phyloP scores from a whole-genome alignment of 1,140 invertebrate species.

The Brachionus paranguensis region DNA sequence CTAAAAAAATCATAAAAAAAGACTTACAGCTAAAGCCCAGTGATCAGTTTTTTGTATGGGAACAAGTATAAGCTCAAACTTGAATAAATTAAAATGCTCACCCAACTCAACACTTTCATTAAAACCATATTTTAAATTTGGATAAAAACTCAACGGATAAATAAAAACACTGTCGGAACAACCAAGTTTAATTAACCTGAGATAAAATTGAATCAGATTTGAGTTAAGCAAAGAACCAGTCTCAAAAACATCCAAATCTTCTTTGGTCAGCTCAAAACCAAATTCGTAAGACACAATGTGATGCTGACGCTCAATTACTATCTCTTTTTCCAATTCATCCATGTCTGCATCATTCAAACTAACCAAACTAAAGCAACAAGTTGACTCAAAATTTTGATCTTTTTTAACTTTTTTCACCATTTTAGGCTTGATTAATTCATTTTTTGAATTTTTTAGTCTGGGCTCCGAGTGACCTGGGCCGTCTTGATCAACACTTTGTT shows the following conservation, averaged over 20 bases:
- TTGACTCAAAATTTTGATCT: background rate
- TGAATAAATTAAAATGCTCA: background rate
- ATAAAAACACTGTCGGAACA: background rate
- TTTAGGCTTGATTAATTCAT: constrained; percentile 15
- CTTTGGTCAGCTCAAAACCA: constrained; percentile 13
- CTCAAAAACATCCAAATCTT: constrained; percentile 10
- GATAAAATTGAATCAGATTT: constrained; percentile 20
- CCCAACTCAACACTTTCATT: background rate
- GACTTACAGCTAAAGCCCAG: constrained; percentile 8
- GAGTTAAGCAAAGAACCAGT: background rate
- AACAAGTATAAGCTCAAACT: background rate
- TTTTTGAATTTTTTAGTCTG: background rate
- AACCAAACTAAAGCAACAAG: constrained; percentile 20
- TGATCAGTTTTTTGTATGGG: constrained; percentile 29
- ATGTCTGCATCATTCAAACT: background rate
- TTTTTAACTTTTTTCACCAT: background rate
- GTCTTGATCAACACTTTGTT: background rate
- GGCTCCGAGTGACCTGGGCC: background rate
- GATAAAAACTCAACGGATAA: constrained; percentile 32
- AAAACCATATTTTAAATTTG: constrained; percentile 31
- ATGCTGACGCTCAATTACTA: constrained; percentile 24
- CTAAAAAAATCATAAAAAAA: background rate
- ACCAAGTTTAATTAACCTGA: background rate
- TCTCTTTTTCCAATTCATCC: constrained; percentile 5
- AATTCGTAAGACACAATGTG: constrained; percentile 18